Evolutionary conservation across 2,888 invertebrate genomes (phyloP).

Genomic region (Brenthis daphne): DNA sequence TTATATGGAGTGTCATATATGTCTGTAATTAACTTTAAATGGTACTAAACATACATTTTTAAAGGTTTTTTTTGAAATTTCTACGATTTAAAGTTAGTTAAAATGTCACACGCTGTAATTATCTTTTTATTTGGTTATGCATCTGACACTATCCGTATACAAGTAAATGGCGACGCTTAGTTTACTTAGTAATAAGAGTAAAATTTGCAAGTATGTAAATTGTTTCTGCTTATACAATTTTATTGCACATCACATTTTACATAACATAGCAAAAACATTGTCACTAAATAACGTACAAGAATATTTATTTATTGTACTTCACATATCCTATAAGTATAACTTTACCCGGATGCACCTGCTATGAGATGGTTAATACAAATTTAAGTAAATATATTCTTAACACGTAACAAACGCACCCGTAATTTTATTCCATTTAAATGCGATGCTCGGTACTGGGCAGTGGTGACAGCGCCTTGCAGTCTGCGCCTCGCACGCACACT

Average conservation of each 20-base stretch:
- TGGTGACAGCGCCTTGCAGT: conserved; percentile 46
- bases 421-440: conserved; percentile 38
- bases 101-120: conserved; percentile 1
- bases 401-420: conserved; percentile 24
- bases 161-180: too few relatives aligned
- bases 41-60: conserved; percentile 5
- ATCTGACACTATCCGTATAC: background rate
- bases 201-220: too few relatives aligned
- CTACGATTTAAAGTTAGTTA: background rate
- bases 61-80: conserved; percentile 5
- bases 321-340: background rate
- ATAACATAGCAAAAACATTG: too few relatives aligned
- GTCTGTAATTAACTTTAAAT: conserved; percentile 3
- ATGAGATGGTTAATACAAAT: background rate
- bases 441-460: conserved; percentile 31
- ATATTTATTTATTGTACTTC: background rate
- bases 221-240: too few relatives aligned
- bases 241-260: too few relatives aligned
- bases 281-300: background rate
- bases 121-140: conserved; percentile 3
- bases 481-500: conserved; percentile 44
- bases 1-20: conserved; percentile 5
- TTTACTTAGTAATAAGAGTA: too few relatives aligned
- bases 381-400: conserved; percentile 22
- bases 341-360: conserved; percentile 12